Evolutionary conservation across 2,888 invertebrate species (phyloP).

Genomic region (Nomada ruficornis): DNA sequence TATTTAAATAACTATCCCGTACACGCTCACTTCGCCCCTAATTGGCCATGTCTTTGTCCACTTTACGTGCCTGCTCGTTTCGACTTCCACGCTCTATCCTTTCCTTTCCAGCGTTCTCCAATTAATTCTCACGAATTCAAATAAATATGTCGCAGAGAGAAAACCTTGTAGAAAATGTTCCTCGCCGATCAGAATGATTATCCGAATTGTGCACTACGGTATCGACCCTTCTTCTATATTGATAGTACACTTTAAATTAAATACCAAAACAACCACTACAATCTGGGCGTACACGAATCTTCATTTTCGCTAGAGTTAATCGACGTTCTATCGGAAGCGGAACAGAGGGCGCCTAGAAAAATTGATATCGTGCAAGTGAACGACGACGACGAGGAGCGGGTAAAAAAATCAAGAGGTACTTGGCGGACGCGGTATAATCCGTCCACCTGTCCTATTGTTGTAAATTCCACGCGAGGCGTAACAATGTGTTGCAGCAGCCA

Average conservation of each 20-base stretch:
- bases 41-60: constrained; percentile 58
- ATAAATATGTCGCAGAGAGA: no score
- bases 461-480: constrained; percentile 59
- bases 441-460: constrained; percentile 70
- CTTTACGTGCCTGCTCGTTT: constrained; percentile 30
- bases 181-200: no score
- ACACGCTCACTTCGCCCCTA: constrained; percentile 51
- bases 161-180: neutral
- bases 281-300: no score
- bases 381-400: neutral
- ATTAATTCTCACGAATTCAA: neutral
- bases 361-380: no score
- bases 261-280: no score
- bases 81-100: neutral
- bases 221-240: no score
- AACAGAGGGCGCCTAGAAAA: no score
- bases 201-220: no score
- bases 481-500: constrained; percentile 49
- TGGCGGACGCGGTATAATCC: constrained; percentile 36
- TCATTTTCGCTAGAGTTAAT: no score
- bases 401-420: constrained; percentile 13
- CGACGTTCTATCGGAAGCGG: neutral
- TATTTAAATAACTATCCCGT: constrained; percentile 81
- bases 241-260: no score
- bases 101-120: neutral